Base-by-base conservation (phyloP, 2,888 invertebrate genomes). In the Drosophila subsilvestris region DNA sequence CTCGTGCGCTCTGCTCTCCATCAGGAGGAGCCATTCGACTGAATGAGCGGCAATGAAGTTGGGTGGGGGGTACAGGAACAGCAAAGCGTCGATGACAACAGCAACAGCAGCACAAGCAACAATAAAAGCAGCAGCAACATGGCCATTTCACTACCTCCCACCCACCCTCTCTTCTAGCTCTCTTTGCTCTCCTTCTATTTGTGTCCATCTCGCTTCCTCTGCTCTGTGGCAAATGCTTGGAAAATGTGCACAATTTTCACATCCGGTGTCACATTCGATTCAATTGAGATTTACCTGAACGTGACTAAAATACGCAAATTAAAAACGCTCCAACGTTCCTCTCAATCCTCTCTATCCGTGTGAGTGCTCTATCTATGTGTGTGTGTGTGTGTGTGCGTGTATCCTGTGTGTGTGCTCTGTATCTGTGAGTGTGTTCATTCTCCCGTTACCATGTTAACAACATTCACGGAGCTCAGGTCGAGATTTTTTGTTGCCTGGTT, bases 221-320 rank as follows among this genome's bases (percentile, higher is more conserved):
- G 65, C 54, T 70, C 68, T 63, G 6, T 32, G 53, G 80, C 50
- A 79, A 84, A 85, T 85, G 85, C 84, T 80, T 84, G 87, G 87
- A 87, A 85, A 87, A 85, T 85, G 87, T 85, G 87, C 85, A 84
- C 82, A 86, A 85, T 88, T 87, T 87, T 88, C 81, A 87, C 88
- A 89, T 89, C 88, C 88, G 89, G 87, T 87, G 88, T 89, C 89
- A 89, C 89, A 89, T 89, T 88, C 80, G 88, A 89, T 89, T 89
- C 88, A 89, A 89, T 89, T 89, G 88, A 89, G 88, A 89, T 89
- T 89, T 89, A 86, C 88, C 86, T 87, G 88, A 78, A 89, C 88
- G 88, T 89, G 88, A 89, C 88, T 88, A 83, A 89, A 89, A 89
- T 89, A 80, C 87, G 85, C 80, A 89, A 88, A 86, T 88, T 84